A percentile compares a stretch with the other conserved stretches of the same genome.
Evolutionary conservation across 2,797 vertebrate genomes (phyloP).

Genomic region (Oophaga sylvatica): DNA sequence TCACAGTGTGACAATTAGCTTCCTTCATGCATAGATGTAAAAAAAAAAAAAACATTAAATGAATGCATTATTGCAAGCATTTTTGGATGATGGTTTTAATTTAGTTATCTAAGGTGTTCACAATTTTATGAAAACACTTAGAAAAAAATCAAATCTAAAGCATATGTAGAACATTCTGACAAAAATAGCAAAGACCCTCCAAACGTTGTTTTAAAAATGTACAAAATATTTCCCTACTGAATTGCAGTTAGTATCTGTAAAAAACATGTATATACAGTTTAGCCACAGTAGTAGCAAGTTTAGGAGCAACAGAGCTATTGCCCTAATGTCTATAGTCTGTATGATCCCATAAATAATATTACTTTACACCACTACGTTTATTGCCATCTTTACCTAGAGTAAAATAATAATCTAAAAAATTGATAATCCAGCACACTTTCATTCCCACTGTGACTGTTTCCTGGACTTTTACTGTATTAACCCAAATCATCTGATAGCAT

Average conservation of each 20-base stretch:
- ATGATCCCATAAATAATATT: neutral
- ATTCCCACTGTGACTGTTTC: slow-evolving; percentile 10
- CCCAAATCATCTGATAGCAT: neutral
- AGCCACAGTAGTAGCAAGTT: neutral
- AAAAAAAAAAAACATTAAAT: no score
- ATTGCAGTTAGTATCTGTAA: neutral
- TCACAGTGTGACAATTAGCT: no score
- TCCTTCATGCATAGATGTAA: no score
- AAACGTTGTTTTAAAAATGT: no score
- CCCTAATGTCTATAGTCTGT: neutral
- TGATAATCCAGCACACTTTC: neutral
- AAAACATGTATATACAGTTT: neutral
- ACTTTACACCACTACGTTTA: neutral
- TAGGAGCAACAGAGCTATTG: neutral
- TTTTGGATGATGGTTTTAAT: no score
- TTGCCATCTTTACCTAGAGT: slow-evolving; percentile 3
- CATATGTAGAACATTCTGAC: no score
- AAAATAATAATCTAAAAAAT: neutral
- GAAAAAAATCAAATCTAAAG: no score
- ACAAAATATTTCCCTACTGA: no score
- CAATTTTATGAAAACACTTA: no score
- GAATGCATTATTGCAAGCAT: no score
- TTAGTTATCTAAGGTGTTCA: no score
- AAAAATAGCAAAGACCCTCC: no score
- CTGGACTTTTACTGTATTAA: slow-evolving; percentile 8